Evolutionary conservation across 2,797 vertebrate genomes (phyloP).

Genomic region (Xiphorhynchus erythropygius): DNA sequence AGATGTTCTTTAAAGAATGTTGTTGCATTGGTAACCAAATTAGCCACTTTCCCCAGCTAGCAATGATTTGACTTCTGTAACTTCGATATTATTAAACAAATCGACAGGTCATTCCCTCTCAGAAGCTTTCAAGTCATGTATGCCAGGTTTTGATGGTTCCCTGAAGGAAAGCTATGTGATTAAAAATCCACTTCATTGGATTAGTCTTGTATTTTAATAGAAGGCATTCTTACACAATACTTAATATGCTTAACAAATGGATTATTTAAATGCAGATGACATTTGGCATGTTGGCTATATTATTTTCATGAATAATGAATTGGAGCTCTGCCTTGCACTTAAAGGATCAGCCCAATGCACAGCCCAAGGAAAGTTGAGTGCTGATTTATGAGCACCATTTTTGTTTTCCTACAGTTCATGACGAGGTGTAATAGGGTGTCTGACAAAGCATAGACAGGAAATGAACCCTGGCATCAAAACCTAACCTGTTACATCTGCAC

Average conservation of each 20-base stretch:
- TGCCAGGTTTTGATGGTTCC: conserved; percentile 68
- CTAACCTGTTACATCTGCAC: conserved; percentile 95
- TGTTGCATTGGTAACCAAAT: conserved; percentile 72
- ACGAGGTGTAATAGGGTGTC: conserved; percentile 97
- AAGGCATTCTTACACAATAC: conserved; percentile 64
- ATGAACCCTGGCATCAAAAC: conserved; percentile 96
- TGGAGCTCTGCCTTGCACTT: conserved; percentile 73
- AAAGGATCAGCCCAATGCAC: conserved; percentile 71
- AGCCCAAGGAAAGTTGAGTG: conserved; percentile 82
- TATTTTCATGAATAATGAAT: conserved; percentile 80
- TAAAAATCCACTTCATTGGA: conserved; percentile 64
- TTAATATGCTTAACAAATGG: conserved; percentile 77
- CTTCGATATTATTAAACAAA: conserved; percentile 70
- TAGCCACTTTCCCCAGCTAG: conserved; percentile 60
- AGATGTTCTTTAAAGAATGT: conserved; percentile 73
- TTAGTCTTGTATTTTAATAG: conserved; percentile 67
- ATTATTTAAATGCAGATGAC: conserved; percentile 79
- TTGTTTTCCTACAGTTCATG: conserved; percentile 86
- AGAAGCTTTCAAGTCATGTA: conserved; percentile 51
- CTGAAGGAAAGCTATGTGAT: conserved; percentile 61
- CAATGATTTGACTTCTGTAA: conserved; percentile 58
- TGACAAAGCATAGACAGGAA: conserved; percentile 98
- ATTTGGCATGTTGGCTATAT: conserved; percentile 79
- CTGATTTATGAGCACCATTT: conserved; percentile 89
- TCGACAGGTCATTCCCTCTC: conserved; percentile 64